Evolutionary conservation across 2,797 vertebrate genomes (phyloP).

Genomic region (Philypnodon macrostomus): DNA sequence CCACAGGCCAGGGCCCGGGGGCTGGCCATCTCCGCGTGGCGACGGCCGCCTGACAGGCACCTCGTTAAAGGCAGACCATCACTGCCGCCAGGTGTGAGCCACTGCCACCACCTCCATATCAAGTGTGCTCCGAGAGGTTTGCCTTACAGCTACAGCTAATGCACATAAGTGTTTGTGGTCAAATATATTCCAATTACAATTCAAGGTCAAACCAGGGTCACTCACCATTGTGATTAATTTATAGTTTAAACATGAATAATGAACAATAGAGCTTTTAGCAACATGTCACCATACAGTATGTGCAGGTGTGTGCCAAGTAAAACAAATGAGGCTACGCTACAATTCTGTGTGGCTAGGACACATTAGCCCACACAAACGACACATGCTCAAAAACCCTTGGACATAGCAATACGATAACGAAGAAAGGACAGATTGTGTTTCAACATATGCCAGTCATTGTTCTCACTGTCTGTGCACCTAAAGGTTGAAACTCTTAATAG

Average conservation of each 20-base stretch:
- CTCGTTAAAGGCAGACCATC: slow-evolving; percentile 69
- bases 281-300: neutral
- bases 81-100: slow-evolving; percentile 56
- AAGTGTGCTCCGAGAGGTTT: slow-evolving; percentile 31
- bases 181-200: slow-evolving; percentile 5
- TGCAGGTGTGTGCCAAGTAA: neutral
- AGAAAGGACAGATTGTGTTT: too few relatives aligned
- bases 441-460: too few relatives aligned
- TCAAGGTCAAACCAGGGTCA: slow-evolving; percentile 3
- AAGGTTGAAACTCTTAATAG: too few relatives aligned
- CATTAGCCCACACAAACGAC: too few relatives aligned
- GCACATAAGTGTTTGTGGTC: slow-evolving; percentile 7
- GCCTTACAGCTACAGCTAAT: slow-evolving; percentile 29
- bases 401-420: too few relatives aligned
- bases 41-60: slow-evolving; percentile 63
- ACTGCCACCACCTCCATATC: neutral
- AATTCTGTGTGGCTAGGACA: too few relatives aligned
- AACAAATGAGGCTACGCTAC: too few relatives aligned
- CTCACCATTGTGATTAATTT: neutral
- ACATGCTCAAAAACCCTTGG: too few relatives aligned
- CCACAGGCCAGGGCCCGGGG: slow-evolving; percentile 64
- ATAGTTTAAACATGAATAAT: neutral
- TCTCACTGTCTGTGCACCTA: too few relatives aligned
- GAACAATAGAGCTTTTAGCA: too few relatives aligned
- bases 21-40: slow-evolving; percentile 52